Conservation (phyloP, 2,113 vertebrate genomes). For the Rhagologus leucostigma region DNA sequence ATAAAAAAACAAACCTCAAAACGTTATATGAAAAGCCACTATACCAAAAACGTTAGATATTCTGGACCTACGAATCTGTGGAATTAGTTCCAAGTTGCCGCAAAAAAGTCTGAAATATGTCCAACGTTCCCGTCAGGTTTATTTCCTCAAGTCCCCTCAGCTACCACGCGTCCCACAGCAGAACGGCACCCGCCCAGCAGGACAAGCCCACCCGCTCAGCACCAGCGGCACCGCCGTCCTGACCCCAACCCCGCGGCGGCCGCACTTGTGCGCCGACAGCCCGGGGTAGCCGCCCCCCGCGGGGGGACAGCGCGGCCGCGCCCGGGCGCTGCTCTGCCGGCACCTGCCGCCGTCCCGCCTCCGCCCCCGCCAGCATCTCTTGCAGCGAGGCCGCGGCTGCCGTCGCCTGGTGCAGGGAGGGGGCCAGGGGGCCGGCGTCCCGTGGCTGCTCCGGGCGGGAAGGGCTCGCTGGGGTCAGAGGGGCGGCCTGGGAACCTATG, state of each 20-base stretch:
- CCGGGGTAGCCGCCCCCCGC: too few relatives aligned
- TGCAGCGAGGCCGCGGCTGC: not conserved
- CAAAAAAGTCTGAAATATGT: fast-evolving
- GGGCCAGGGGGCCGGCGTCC: fast-evolving
- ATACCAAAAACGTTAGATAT: not conserved
- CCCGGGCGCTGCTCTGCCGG: not conserved
- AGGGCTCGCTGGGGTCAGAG: not conserved
- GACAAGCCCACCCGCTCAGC: not conserved
- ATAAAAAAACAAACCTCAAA: not conserved
- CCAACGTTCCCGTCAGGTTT: fast-evolving
- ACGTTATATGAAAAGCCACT: not conserved
- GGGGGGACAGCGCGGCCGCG: not conserved
- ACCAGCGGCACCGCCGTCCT: not conserved
- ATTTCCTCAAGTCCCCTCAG: not conserved
- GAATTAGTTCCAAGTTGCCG: not conserved
- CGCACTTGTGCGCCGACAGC: not conserved
- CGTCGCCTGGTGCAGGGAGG: fast-evolving
- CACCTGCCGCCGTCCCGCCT: not conserved
- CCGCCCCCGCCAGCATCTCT: too few relatives aligned
- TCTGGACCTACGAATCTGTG: not conserved
- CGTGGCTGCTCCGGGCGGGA: not conserved
- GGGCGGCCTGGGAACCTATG: not conserved
- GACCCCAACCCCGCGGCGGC: not conserved
- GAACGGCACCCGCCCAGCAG: fast-evolving
- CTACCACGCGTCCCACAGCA: fast-evolving